Percentiles rank a stretch among this genome's conserved stretches.
phyloP scores from a whole-genome alignment of 1,140 invertebrate genomes.

The Mesaphorura yosii region DNA sequence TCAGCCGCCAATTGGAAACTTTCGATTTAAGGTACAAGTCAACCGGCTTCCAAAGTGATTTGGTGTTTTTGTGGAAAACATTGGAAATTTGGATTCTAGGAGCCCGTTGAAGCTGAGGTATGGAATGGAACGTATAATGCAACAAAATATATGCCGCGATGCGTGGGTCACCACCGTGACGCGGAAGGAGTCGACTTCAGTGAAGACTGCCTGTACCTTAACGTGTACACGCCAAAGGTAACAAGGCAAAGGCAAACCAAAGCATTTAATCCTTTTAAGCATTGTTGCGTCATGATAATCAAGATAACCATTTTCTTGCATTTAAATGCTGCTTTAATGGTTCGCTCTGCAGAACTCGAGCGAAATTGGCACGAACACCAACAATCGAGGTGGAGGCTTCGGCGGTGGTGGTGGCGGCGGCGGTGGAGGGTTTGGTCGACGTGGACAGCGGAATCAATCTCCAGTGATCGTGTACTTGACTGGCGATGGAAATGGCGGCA shows the following conservation, averaged over 20 bases:
- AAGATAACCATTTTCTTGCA: no score
- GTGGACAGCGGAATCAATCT: neutral
- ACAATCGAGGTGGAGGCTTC: conserved; percentile 31
- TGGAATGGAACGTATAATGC: conserved; percentile 28
- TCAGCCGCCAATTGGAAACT: conserved; percentile 10
- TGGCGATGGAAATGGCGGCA: conserved; percentile 44
- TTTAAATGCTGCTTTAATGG: no score
- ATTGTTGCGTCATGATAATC: conserved; percentile 33
- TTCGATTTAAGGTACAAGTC: conserved; percentile 21
- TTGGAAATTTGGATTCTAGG: conserved; percentile 29
- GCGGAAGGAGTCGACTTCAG: no score
- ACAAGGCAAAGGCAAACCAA: conserved; percentile 14
- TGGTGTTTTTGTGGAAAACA: no score
- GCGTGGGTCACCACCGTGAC: no score
- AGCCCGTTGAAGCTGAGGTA: conserved; percentile 1
- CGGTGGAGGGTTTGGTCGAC: neutral
- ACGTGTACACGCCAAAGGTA: conserved; percentile 21
- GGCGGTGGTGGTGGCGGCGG: neutral
- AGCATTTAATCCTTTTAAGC: conserved; percentile 41
- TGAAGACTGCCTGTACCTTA: no score
- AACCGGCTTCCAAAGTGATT: no score
- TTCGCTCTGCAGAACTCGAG: no score
- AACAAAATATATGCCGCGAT: conserved; percentile 21
- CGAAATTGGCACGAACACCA: conserved; percentile 38
- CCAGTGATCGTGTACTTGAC: conserved; percentile 46